phyloP scores from a whole-genome alignment of 2,888 invertebrate species.

The Cosmia pyralina region DNA sequence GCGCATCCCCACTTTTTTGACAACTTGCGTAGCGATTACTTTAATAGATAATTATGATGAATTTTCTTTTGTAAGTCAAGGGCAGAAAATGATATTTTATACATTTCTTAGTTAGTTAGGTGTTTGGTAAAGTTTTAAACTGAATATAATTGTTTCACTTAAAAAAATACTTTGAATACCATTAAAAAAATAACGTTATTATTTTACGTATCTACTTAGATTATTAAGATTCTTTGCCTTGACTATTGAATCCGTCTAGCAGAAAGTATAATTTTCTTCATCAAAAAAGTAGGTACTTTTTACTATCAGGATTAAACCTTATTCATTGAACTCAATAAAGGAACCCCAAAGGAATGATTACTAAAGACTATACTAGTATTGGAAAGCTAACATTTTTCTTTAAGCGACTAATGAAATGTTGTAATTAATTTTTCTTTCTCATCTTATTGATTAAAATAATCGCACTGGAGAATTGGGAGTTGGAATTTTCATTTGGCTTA shows the following conservation, averaged over 20 bases:
- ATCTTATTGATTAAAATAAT: slow-evolving; percentile 60
- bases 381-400: slow-evolving; percentile 35
- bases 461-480: slow-evolving; percentile 43
- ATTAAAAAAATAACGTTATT: not conserved
- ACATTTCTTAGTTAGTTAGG: not conserved
- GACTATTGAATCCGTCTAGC: too few species aligned
- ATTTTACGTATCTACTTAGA: too few species aligned
- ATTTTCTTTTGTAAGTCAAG: not conserved
- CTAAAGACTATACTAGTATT: slow-evolving; percentile 8
- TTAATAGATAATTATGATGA: too few species aligned
- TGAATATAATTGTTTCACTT: not conserved
- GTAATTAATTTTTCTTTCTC: slow-evolving; percentile 51
- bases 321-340: slow-evolving; percentile 13
- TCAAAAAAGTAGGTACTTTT: not conserved
- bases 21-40: too few species aligned
- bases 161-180: not conserved
- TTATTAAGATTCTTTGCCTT: too few species aligned
- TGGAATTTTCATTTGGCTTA: slow-evolving; percentile 42
- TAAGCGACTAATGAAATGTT: slow-evolving; percentile 44
- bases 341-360: slow-evolving; percentile 8
- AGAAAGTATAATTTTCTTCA: too few species aligned
- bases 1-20: too few species aligned
- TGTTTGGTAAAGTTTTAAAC: too few species aligned
- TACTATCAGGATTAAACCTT: not conserved
- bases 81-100: not conserved